phyloP scores from a whole-genome alignment of 92 coral and sea anemone genomes.

The Epizoanthus fatuus region DNA sequence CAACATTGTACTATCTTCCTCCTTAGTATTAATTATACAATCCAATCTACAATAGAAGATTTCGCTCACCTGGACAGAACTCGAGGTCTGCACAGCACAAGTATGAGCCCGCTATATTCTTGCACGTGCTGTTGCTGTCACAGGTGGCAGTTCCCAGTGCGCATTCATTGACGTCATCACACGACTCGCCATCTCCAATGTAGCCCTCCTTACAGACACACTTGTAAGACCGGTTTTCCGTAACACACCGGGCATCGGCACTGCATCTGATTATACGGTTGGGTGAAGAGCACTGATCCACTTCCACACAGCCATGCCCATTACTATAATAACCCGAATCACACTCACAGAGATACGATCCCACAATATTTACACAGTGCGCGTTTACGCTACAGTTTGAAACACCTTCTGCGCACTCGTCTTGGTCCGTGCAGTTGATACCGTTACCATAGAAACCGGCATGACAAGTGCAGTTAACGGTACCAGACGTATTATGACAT shows the following conservation, averaged over 20 bases:
- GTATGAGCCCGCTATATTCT: conserved; percentile 39
- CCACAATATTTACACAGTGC: conserved; percentile 20
- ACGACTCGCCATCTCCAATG: conserved; percentile 11
- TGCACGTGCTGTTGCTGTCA: conserved; percentile 26
- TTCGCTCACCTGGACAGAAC: conserved; percentile 6
- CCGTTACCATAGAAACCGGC: conserved; percentile 26
- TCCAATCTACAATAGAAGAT: not conserved
- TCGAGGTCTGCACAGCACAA: conserved; percentile 17
- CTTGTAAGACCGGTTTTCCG: not conserved
- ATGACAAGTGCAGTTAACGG: not conserved
- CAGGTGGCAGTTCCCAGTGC: not conserved
- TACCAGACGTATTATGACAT: not conserved
- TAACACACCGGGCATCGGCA: conserved; percentile 11
- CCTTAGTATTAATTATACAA: too few species aligned
- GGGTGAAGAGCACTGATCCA: not conserved
- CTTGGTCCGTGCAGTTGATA: conserved; percentile 18
- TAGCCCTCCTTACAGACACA: conserved; percentile 22
- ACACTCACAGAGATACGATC: conserved; percentile 27
- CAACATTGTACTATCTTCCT: too few species aligned
- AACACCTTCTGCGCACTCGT: conserved; percentile 23
- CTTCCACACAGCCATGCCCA: conserved; percentile 5
- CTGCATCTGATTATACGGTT: not conserved
- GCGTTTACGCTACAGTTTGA: conserved; percentile 2
- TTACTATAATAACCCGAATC: not conserved
- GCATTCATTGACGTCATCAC: conserved; percentile 38